Evolutionary conservation across 2,888 invertebrate genomes (phyloP), one percentile per base, ranked within the genome.

Genomic region (Euplagia quadripunctaria): DNA sequence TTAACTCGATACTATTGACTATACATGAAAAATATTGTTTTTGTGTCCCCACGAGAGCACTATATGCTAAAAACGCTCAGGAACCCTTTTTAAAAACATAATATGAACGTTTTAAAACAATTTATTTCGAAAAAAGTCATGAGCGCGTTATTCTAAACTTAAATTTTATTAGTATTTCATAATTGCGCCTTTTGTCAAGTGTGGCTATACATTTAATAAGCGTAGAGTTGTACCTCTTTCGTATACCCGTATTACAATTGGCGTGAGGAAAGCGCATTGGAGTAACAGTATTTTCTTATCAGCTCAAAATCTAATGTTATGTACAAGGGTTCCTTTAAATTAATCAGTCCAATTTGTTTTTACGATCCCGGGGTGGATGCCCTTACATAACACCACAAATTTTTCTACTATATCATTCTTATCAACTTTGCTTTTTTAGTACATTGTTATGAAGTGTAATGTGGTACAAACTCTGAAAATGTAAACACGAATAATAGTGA

Each of bases 231-330:
- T 55, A 12, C 58, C 55, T 41, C 4, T 9, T 41, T 41, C 11
- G 41, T 11, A 17, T 41, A 67, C 17, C 41, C 12, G 17, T 7
- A 52, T n/a, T 68, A 12, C 43, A 31, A n/a, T 9, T 68, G 6
- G 9, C 68, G 68, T 68, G 81, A 74, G 58, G 16, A 51, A 52
- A 68, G 17, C 16, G 73, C 70, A 73, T 78, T 75, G 6, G 31
- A 64, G n/a, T 78, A 20, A 78, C 73, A n/a, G 51, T 49, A 58
- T 69, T 64, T 64, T n/a, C 46, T 14, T 73, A 69, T 68, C 74
- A 64, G 51, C n/a, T 17, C n/a, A 2, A 58, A 68, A 68, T 68
- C 68, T 12, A 55, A 68, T 68, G 31, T 31, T 61, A 61, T 58
- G 61, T 68, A 68, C 58, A 68, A 61, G 43, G 58, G 52, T 58